A percentile compares a stretch with the other conserved stretches of the same genome.
phyloP scores from a whole-genome alignment of 1,140 invertebrate genomes.

The Pectinophora gossypiella region DNA sequence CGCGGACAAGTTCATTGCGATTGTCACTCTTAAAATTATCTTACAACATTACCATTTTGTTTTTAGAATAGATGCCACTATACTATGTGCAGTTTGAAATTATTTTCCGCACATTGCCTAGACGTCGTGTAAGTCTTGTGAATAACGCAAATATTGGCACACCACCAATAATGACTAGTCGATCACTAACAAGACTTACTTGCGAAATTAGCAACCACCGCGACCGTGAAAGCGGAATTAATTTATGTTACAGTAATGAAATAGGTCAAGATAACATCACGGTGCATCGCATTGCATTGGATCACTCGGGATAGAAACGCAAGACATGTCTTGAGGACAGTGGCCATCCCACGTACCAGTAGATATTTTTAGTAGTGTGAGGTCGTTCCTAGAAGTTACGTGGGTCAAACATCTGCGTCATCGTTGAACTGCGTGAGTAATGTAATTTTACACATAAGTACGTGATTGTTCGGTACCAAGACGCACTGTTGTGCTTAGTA shows the following conservation, averaged over 20 bases:
- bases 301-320: no score
- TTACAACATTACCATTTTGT: neutral
- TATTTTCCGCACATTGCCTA: neutral
- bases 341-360: no score
- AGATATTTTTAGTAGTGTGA: no score
- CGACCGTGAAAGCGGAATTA: neutral
- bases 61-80: neutral
- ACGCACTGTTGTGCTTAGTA: neutral
- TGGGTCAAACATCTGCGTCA: neutral
- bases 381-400: constrained; percentile 13
- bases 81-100: neutral
- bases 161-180: neutral
- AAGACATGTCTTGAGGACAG: no score
- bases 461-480: constrained; percentile 43
- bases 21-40: neutral
- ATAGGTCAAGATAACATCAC: neutral
- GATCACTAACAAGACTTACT: neutral
- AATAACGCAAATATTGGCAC: neutral
- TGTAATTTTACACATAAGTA: constrained; percentile 19
- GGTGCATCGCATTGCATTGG: no score
- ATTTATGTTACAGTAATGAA: neutral
- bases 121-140: neutral
- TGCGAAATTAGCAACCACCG: neutral
- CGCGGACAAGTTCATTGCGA: neutral
- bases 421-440: constrained; percentile 16